phyloP scores from a whole-genome alignment of 2,888 invertebrate species.

The Drosophila parthenogenetica region DNA sequence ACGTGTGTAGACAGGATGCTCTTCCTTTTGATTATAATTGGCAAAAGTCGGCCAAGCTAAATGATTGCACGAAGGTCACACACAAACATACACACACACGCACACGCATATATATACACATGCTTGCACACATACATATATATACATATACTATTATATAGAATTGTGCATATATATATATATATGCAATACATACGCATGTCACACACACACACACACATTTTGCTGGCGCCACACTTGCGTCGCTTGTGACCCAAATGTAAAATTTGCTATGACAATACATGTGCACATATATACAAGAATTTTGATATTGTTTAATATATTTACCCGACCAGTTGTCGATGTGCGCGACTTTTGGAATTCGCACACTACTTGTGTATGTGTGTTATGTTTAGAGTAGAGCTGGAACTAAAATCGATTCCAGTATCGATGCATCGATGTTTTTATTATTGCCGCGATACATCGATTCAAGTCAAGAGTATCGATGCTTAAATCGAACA shows the following conservation, averaged over 20 bases:
- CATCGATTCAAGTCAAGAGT: too few species aligned
- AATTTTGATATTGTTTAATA: conserved; percentile 49
- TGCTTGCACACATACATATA: conserved; percentile 30
- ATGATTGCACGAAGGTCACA: conserved; percentile 75
- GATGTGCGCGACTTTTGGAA: conserved; percentile 61
- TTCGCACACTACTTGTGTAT: conserved; percentile 28
- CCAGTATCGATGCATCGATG: too few species aligned
- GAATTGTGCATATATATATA: background rate
- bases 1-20: conserved; percentile 46
- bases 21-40: conserved; percentile 56
- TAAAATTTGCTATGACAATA: conserved; percentile 36
- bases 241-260: conserved; percentile 64
- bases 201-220: conserved; percentile 37
- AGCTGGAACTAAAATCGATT: background rate
- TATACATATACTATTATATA: background rate
- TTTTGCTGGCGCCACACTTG: conserved; percentile 25
- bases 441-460: too few species aligned
- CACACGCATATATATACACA: background rate
- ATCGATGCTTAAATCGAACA: too few species aligned
- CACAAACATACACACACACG: conserved; percentile 28
- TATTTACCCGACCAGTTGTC: conserved; percentile 56
- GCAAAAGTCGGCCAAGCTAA: conserved; percentile 63
- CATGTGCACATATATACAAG: conserved; percentile 17
- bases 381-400: conserved; percentile 17
- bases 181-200: conserved; percentile 20